Evolutionary conservation across 2,888 invertebrate species (phyloP).

Genomic region (Xanthorhoe designata): DNA sequence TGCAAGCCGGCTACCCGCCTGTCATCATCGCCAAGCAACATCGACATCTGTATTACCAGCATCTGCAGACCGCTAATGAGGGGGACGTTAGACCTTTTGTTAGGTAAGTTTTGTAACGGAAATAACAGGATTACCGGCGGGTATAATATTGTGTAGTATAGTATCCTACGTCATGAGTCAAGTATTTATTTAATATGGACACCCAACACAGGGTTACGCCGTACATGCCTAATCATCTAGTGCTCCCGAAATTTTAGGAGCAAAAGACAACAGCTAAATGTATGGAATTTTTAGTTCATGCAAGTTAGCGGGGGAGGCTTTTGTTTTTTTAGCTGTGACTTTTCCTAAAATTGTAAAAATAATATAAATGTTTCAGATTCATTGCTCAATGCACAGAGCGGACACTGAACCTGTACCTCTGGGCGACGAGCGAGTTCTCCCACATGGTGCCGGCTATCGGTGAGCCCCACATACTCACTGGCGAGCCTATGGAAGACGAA

Average conservation of each 20-base stretch:
- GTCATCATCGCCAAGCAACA: constrained; percentile 97
- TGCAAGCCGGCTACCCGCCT: constrained; percentile 98
- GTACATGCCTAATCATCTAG: too few relatives aligned
- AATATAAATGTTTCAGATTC: constrained; percentile 89
- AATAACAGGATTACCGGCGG: too few relatives aligned
- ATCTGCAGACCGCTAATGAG: constrained; percentile 95
- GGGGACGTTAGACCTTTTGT: constrained; percentile 98
- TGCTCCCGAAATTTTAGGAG: too few relatives aligned
- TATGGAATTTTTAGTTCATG: too few relatives aligned
- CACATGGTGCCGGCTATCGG: constrained; percentile 89
- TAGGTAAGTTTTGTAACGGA: constrained; percentile 63
- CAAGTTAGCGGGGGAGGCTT: too few relatives aligned
- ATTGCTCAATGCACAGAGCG: constrained; percentile 97
- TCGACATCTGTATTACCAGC: constrained; percentile 93
- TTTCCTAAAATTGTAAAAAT: too few relatives aligned
- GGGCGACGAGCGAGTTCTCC: constrained; percentile 91
- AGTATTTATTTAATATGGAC: too few relatives aligned
- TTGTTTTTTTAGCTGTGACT: too few relatives aligned
- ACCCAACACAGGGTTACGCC: too few relatives aligned
- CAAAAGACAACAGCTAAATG: too few relatives aligned
- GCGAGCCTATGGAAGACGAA: constrained; percentile 69
- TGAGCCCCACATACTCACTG: constrained; percentile 74
- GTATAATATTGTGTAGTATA: too few relatives aligned
- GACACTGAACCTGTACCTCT: constrained; percentile 94
- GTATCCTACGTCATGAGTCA: too few relatives aligned